phyloP scores from a whole-genome alignment of 92 coral and sea anemone genomes.

The Blastomussa wellsi region DNA sequence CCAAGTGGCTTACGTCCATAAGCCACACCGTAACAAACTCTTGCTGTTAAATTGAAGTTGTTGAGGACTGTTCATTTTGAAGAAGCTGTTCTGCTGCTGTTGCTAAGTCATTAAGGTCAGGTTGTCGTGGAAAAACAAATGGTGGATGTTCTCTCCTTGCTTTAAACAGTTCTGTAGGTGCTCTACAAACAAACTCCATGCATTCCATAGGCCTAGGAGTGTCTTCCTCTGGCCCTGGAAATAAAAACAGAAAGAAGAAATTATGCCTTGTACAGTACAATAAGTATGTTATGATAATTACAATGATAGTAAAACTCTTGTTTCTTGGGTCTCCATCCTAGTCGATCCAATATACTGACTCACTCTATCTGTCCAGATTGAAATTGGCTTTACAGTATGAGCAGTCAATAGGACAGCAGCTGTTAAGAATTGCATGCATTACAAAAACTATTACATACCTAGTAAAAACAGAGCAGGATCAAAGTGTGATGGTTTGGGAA shows the following conservation, averaged over 20 bases:
- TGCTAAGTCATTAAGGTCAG: constrained; percentile 87
- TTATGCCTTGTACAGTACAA: not conserved
- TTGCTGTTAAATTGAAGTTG: not conserved
- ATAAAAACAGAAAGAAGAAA: not conserved
- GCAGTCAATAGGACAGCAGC: no score
- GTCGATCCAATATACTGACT: no score
- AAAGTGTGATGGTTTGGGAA: constrained; percentile 82
- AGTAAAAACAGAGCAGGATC: constrained; percentile 94
- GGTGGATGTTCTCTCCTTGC: constrained; percentile 86
- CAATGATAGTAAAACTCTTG: no score
- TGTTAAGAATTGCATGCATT: not conserved
- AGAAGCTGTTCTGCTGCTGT: constrained; percentile 80
- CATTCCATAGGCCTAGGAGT: constrained; percentile 97
- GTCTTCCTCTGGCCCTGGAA: constrained; percentile 96
- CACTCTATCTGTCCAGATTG: no score
- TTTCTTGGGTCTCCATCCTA: no score
- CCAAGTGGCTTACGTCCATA: not conserved
- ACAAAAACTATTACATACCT: constrained; percentile 60
- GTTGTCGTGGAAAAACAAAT: constrained; percentile 83
- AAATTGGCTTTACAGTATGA: no score
- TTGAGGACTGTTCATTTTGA: constrained; percentile 18
- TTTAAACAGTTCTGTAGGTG: constrained; percentile 94
- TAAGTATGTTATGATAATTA: no score
- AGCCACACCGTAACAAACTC: not conserved
- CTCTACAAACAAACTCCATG: constrained; percentile 98